Conservation (phyloP, 2,797 vertebrate species). For the Pristis pectinata region DNA sequence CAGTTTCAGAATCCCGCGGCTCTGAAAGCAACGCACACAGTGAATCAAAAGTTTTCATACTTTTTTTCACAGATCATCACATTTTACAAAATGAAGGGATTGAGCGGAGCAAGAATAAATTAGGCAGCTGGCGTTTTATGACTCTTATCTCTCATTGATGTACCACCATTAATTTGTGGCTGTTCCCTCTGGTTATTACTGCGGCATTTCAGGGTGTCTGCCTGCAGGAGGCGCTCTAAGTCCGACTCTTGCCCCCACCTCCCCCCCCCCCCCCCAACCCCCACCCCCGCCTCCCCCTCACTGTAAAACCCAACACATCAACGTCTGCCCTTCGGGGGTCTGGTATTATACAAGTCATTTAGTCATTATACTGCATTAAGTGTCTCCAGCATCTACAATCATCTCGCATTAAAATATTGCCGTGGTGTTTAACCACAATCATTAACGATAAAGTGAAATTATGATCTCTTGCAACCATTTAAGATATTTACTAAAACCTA, state of each 20-base stretch:
- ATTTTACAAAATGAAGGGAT: conserved; percentile 13
- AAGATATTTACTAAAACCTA: background rate
- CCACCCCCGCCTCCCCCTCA: background rate
- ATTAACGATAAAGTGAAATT: background rate
- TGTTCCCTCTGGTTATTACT: background rate
- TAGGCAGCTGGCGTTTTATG: conserved; percentile 31
- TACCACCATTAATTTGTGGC: conserved; percentile 12
- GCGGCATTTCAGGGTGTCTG: background rate
- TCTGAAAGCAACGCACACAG: background rate
- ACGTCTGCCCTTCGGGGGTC: conserved; percentile 7
- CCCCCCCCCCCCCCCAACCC: background rate
- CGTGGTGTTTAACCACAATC: background rate
- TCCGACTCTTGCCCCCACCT: background rate
- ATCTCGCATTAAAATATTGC: conserved; percentile 29
- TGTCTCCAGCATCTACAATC: conserved; percentile 28
- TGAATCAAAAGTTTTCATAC: background rate
- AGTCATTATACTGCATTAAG: conserved; percentile 36
- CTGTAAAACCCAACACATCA: background rate
- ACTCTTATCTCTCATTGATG: conserved; percentile 26
- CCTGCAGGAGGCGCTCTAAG: conserved; percentile 36
- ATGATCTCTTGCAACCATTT: background rate
- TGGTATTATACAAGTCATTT: conserved; percentile 36
- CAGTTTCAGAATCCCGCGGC: background rate
- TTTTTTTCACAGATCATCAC: background rate
- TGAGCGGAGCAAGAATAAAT: conserved; percentile 15